Conservation (phyloP, 2,113 vertebrate genomes). For the Burhinus oedicnemus region DNA sequence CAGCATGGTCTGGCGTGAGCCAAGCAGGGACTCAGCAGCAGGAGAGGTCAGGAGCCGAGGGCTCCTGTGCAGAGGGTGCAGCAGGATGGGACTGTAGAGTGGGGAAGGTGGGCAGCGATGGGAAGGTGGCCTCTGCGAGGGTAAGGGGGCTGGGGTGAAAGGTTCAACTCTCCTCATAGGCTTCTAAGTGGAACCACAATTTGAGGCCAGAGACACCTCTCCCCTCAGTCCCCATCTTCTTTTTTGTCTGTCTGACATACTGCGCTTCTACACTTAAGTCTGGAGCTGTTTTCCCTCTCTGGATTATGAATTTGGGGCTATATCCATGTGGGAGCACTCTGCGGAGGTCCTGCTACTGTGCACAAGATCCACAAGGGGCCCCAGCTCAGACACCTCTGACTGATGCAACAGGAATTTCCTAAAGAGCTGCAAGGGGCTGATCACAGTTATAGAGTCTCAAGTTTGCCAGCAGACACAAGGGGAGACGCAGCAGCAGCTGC, state of each 20-base stretch:
- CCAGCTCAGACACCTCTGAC: not conserved
- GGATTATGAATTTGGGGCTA: not conserved
- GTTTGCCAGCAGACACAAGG: not conserved
- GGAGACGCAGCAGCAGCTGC: fast-evolving
- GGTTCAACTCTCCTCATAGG: no score
- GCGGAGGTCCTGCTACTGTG: not conserved
- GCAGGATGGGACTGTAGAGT: no score
- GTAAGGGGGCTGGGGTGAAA: no score
- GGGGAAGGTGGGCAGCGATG: no score
- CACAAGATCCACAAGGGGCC: not conserved
- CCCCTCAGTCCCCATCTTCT: no score
- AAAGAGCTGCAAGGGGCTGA: not conserved
- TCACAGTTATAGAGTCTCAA: not conserved
- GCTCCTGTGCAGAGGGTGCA: no score
- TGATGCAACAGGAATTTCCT: not conserved
- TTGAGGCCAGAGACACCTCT: no score
- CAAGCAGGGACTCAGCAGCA: no score
- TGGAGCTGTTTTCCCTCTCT: not conserved
- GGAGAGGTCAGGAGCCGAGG: no score
- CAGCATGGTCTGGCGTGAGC: no score
- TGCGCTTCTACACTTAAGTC: not conserved
- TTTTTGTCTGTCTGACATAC: not conserved
- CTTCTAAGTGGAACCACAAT: no score
- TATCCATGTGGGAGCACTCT: not conserved
- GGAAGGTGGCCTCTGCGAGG: no score